Evolutionary conservation across 2,888 invertebrate genomes (phyloP).

Genomic region (Caenorhabditis doughertyi): DNA sequence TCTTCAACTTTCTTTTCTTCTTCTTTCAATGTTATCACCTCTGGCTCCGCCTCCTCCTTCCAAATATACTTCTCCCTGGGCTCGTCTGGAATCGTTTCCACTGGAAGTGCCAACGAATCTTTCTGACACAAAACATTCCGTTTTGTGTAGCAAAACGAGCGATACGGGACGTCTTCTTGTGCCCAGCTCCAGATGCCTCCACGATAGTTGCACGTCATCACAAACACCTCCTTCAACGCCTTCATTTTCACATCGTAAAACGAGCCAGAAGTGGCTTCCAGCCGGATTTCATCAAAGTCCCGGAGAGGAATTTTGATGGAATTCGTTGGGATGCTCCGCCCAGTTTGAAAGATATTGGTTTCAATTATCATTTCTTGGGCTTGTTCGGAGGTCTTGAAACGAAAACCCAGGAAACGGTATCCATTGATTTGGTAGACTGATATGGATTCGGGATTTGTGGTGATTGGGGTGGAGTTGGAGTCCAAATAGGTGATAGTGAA

Average conservation of each 20-base stretch:
- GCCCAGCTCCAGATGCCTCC: not conserved
- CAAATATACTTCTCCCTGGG: not conserved
- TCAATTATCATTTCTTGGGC: not conserved
- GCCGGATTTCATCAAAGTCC: constrained; percentile 24
- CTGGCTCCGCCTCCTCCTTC: not conserved
- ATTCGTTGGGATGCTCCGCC: not conserved
- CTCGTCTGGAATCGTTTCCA: not conserved
- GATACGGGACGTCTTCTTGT: constrained; percentile 2
- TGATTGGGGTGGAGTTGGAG: not conserved
- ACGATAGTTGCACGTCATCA: constrained; percentile 40
- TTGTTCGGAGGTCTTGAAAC: not conserved
- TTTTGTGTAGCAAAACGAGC: not conserved
- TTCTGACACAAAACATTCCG: constrained; percentile 24
- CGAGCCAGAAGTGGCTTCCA: not conserved
- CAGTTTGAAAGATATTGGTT: not conserved
- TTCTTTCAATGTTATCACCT: too few relatives aligned
- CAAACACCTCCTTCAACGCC: not conserved
- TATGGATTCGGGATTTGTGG: not conserved
- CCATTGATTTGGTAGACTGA: not conserved
- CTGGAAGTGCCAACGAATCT: not conserved
- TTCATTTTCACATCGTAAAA: constrained; percentile 39
- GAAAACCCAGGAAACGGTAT: not conserved
- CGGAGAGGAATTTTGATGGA: not conserved
- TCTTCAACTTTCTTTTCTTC: too few relatives aligned
- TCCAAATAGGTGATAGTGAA: too few relatives aligned